phyloP scores from a whole-genome alignment of 2,888 invertebrate species.

The Entomobrya multifasciata region DNA sequence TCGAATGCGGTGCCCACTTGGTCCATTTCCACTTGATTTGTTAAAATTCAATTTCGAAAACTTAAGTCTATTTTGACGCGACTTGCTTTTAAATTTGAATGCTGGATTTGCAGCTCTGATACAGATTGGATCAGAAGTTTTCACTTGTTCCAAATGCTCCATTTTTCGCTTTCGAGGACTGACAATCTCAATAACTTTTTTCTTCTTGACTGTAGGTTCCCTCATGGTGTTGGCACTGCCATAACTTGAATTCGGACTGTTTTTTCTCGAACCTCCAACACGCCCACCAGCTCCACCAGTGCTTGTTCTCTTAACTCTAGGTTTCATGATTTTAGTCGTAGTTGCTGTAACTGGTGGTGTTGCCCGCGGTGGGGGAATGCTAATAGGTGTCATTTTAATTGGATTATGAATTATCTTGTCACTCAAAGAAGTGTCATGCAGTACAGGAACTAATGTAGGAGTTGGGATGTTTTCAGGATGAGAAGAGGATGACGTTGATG shows the following conservation, averaged over 20 bases:
- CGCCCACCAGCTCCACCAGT: neutral
- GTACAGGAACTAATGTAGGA: neutral
- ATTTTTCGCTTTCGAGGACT: constrained; percentile 64
- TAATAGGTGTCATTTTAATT: neutral
- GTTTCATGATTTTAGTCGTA: neutral
- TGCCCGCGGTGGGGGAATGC: neutral
- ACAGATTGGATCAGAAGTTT: constrained; percentile 59
- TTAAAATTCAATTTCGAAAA: constrained; percentile 50
- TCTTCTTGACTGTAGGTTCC: constrained; percentile 59
- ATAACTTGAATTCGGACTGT: too few relatives aligned
- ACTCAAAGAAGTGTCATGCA: neutral
- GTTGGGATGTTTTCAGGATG: neutral
- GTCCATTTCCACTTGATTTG: constrained; percentile 14
- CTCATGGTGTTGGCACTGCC: neutral
- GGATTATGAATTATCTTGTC: neutral
- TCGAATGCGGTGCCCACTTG: constrained; percentile 36
- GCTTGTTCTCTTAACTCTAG: constrained; percentile 21
- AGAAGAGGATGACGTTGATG: neutral
- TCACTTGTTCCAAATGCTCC: constrained; percentile 57
- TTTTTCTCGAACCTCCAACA: constrained; percentile 23
- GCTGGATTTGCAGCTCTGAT: constrained; percentile 54
- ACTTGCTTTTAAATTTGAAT: constrained; percentile 54
- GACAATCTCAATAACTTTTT: constrained; percentile 65
- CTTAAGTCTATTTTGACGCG: constrained; percentile 54
- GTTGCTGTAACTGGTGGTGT: neutral